Base-by-base conservation (phyloP, 2,888 invertebrate species). In the Aphidius colemani region DNA sequence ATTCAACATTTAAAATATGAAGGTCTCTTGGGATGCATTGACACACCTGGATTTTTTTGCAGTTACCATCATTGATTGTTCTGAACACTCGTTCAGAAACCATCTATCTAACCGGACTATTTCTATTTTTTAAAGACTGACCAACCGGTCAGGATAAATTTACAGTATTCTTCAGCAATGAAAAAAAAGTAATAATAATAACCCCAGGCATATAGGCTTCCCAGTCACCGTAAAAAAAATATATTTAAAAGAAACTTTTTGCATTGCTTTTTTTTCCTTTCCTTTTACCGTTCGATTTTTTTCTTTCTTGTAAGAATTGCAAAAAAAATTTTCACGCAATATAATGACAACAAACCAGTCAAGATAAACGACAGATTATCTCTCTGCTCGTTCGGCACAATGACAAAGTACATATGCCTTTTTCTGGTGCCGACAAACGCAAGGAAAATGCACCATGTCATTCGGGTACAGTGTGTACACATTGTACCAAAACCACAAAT, bases 1-100 rank as follows among this genome's bases (percentile, higher is more conserved):
- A 77, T 77, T 78, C 74, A 77, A 69, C 71, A 70, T 70, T 72
- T 76, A 73, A 75, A 78, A 75, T 77, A 76, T 74, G 72, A 55
- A 71, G 74, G 75, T 74, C 71, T 66, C 68, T 44, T 59, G 61
- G 61, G 61, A 30, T 30, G 63, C 43, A 61, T 68, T 56, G 71
- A 66, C 30, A 71, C 76, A 78, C 76, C 77, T 77, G 77, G 76
- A 73, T 69, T 58, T 69, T 58, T 30, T 67, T 44, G 67, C 68
- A 67, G 58, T 66, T 68, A 67, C 67, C 65, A 66, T 71, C 72
- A 70, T 69, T 70, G 74, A 70, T 10, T 53, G 49, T 44, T 55
- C 6, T 43, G 55, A 44, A 43, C 7, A n/a, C 40, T 48, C 46
- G 45, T 58, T 44, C 7, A 62, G 44, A 62, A 11, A 49, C 44